Evolutionary conservation across 2,113 vertebrate species (phyloP), one percentile per base, ranked within the genome.

Genomic region (Marmota flaviventris): DNA sequence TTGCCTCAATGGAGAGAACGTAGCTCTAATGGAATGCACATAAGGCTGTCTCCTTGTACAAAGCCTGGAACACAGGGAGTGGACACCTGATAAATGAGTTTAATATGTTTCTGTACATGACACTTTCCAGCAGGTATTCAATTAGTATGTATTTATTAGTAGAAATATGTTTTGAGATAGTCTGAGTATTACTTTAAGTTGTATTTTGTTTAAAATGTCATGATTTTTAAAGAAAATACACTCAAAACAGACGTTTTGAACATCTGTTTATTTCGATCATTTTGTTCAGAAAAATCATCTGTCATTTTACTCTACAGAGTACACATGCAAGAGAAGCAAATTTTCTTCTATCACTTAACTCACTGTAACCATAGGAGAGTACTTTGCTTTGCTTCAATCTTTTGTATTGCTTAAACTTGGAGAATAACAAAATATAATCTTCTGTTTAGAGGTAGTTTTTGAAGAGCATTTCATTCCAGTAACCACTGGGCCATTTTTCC

Each of bases 301-400:
- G 4, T 61, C 17, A 27, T 82, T 96, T 79, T 67, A 42, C n/a
- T 79, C 12, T 37, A 8, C 48, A 88, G 67, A 82, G 32, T 77
- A 20, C 0, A 69, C 16, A 13, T 70, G 14, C 29, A 87, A 86
- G 20, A 45, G 14, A 79, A 90, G 13, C 39, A 48, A 72, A 81
- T 73, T 97, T n/a, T 90, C 25, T 94, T 82, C 17, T 58, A 27
- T 56, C 37, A 85, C 75, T 91, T 81, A 84, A 56, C 4, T 96
- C 6, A 17, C 12, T 78, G 3, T 51, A 32, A 69, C n/a, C 25
- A 4, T 13, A 82, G 58, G 9, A 81, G 51, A 75, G 6, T 14
- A 79, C 56, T 2, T 93, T 2, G 8, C 20, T 56, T 79, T 85
- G 22, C 37, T 78, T 78, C 39, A 92, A 25, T 67, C 63, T 79